These are phyloP conservation scores for Heloderma charlesbogerti DNA, from an alignment of 2,113 vertebrate genomes.

Conservation along the genomic window DNA sequence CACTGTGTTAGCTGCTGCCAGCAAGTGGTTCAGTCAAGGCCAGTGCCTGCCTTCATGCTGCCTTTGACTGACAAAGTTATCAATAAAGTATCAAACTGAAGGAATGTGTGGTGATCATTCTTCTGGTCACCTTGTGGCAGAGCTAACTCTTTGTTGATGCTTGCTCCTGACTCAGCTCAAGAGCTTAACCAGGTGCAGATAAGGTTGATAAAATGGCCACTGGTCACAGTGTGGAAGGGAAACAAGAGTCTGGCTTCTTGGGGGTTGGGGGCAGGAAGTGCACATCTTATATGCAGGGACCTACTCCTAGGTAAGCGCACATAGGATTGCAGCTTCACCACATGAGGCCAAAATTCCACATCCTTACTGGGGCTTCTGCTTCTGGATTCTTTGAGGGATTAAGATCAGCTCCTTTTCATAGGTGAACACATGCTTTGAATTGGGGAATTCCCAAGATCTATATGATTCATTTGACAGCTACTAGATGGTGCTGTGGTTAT, in stretches of 20 bases:
- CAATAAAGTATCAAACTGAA: constrained; percentile 26
- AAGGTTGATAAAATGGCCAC: not conserved
- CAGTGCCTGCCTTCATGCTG: not conserved
- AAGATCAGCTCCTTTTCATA: too few species aligned
- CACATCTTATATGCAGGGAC: too few species aligned
- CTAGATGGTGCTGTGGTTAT: too few species aligned
- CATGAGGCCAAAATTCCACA: too few species aligned
- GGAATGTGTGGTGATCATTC: not conserved
- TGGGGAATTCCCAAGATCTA: too few species aligned
- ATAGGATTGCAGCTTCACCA: too few species aligned
- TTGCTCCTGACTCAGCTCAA: not conserved
- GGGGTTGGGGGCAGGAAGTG: not conserved
- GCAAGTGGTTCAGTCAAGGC: not conserved
- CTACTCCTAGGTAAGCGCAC: too few species aligned
- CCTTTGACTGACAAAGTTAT: constrained; percentile 11
- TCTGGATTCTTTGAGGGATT: too few species aligned
- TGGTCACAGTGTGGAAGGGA: not conserved
- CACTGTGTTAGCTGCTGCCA: not conserved
- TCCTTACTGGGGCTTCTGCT: too few species aligned
- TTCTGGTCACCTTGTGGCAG: not conserved
- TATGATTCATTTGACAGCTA: too few species aligned
- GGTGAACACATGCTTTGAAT: too few species aligned
- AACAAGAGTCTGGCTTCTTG: not conserved
- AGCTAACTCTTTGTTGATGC: not conserved
- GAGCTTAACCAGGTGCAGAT: not conserved